phyloP scores from a whole-genome alignment of 2,888 invertebrate species.

The Macaria liturata region DNA sequence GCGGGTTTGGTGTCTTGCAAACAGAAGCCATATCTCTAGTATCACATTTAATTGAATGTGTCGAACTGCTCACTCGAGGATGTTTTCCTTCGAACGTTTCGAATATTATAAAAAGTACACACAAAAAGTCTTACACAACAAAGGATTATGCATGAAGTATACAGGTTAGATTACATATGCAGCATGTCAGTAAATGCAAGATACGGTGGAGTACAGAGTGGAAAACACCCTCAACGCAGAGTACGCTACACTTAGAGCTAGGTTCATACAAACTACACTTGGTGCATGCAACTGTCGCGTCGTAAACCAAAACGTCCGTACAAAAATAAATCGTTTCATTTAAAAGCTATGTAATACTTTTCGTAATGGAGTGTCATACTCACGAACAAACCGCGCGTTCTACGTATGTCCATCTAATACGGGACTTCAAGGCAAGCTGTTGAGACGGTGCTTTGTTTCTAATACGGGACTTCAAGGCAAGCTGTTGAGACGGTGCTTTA shows the following conservation, averaged over 20 bases:
- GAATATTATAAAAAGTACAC: slow-evolving; percentile 36
- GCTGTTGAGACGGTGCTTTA: slow-evolving; percentile 19
- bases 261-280: slow-evolving; percentile 63
- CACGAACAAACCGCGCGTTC: slow-evolving; percentile 6
- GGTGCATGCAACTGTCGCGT: slow-evolving; percentile 52
- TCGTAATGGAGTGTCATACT: slow-evolving; percentile 51
- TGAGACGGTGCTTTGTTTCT: slow-evolving; percentile 4
- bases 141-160: slow-evolving; percentile 10
- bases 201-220: slow-evolving; percentile 14
- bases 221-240: slow-evolving; percentile 51
- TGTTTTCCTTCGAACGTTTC: slow-evolving; percentile 45
- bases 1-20: slow-evolving; percentile 22
- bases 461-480: slow-evolving; percentile 14
- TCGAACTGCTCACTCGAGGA: slow-evolving; percentile 48
- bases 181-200: neutral
- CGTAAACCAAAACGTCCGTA: slow-evolving; percentile 59
- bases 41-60: slow-evolving; percentile 57
- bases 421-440: neutral
- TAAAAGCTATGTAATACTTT: slow-evolving; percentile 61
- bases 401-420: too few species aligned
- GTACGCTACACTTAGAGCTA: slow-evolving; percentile 38
- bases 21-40: slow-evolving; percentile 57
- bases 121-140: slow-evolving; percentile 18
- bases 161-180: slow-evolving; percentile 1
- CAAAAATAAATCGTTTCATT: slow-evolving; percentile 69